Conservation (phyloP, 2,888 invertebrate species). For the Erebia epiphron region DNA sequence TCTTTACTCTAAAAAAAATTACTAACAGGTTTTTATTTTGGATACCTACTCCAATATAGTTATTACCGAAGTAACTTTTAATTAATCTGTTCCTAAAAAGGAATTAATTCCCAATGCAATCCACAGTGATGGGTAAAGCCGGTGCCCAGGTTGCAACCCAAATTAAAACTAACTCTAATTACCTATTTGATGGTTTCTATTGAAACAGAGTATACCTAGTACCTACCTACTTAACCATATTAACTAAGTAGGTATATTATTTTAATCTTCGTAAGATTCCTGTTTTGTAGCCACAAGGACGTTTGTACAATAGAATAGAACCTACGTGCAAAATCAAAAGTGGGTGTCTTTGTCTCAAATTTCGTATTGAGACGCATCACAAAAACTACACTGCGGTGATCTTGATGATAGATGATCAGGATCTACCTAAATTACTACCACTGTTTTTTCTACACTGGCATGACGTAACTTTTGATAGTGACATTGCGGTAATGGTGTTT, state of each 20-base stretch:
- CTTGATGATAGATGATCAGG: background rate
- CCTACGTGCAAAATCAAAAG: constrained; percentile 29
- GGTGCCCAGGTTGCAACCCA: too few species aligned
- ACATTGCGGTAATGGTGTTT: background rate
- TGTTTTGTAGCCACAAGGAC: constrained; percentile 26
- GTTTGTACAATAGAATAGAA: constrained; percentile 26
- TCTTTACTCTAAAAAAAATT: too few species aligned
- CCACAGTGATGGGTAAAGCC: too few species aligned
- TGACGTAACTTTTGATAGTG: background rate
- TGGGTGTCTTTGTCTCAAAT: constrained; percentile 22
- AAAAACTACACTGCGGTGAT: constrained; percentile 15
- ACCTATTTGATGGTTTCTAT: background rate
- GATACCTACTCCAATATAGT: too few species aligned
- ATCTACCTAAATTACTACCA: background rate
- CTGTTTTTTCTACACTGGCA: background rate
- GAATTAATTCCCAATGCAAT: too few species aligned
- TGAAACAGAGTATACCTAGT: background rate
- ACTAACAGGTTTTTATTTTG: too few species aligned
- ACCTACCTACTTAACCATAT: background rate
- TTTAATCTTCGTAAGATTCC: background rate
- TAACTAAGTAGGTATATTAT: too few species aligned
- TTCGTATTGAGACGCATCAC: constrained; percentile 2
- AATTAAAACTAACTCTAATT: too few species aligned
- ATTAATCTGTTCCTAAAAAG: too few species aligned
- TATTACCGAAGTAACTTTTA: too few species aligned